phyloP scores from a whole-genome alignment of 2,113 vertebrate genomes.

The Cheirogaleus medius region DNA sequence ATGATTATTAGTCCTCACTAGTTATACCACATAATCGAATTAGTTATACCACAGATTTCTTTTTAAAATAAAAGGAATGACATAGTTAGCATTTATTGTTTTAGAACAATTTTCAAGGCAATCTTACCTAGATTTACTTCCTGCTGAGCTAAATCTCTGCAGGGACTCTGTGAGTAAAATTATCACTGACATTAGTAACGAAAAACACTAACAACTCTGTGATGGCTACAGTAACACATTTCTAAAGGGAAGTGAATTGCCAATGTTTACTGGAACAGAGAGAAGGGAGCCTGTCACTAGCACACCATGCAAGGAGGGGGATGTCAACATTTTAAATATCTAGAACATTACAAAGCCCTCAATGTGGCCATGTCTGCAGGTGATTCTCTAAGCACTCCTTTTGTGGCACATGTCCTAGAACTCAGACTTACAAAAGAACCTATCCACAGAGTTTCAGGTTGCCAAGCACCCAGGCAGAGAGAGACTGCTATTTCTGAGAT shows the following conservation, averaged over 20 bases:
- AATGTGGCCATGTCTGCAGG: neutral
- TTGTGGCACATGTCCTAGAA: neutral
- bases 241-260: conserved; percentile 25
- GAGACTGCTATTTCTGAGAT: conserved; percentile 41
- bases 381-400: neutral
- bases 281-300: neutral
- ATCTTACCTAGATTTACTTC: conserved; percentile 53
- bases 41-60: neutral
- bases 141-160: conserved; percentile 52
- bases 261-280: neutral
- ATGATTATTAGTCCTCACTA: neutral
- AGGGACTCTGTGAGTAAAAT: conserved; percentile 53
- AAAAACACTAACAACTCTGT: conserved; percentile 44
- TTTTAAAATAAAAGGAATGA: conserved; percentile 33
- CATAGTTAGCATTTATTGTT: neutral
- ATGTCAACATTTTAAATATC: neutral
- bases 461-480: conserved; percentile 54
- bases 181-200: conserved; percentile 39
- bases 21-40: neutral
- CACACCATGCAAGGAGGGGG: neutral
- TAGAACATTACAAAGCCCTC: neutral
- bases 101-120: conserved; percentile 40
- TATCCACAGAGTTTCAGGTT: neutral
- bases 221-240: conserved; percentile 37
- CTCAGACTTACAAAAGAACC: conserved; percentile 19